Evolutionary conservation across 2,113 vertebrate species (phyloP).

Genomic region (Cinclus mexicanus): DNA sequence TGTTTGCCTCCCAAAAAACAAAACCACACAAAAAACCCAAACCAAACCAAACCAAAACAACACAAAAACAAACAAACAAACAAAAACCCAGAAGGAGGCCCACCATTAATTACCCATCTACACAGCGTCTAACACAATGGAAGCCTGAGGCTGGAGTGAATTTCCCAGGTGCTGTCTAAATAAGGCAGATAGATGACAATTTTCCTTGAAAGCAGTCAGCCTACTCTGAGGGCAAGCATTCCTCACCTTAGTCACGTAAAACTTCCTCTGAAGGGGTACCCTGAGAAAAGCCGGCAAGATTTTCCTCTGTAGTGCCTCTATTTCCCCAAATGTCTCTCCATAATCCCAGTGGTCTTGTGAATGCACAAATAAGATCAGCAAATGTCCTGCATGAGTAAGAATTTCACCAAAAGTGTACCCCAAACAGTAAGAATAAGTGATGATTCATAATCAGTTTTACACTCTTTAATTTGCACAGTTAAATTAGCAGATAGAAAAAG

Average conservation of each 20-base stretch:
- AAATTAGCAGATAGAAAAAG: neutral
- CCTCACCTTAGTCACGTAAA: neutral
- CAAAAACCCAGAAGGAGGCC: neutral
- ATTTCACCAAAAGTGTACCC: neutral
- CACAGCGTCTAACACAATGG: neutral
- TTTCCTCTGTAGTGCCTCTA: neutral
- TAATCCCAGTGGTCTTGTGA: neutral
- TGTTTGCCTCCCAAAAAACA: neutral
- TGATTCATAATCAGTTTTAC: neutral
- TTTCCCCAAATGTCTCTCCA: neutral
- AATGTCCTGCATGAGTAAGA: neutral
- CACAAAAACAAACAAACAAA: too few species aligned
- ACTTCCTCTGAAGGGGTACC: neutral
- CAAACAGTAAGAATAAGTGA: neutral
- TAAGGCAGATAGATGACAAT: slow-evolving; percentile 42
- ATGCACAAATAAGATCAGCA: neutral
- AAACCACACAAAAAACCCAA: neutral
- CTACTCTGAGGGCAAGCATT: neutral
- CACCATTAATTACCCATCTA: slow-evolving; percentile 38
- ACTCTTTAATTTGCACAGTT: neutral
- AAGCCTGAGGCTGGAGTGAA: neutral
- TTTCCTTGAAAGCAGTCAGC: slow-evolving; percentile 7
- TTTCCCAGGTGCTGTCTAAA: slow-evolving; percentile 12
- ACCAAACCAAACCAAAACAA: too few species aligned
- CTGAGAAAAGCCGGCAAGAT: neutral